Base-by-base conservation (phyloP, 2,797 vertebrate species). In the Euthynnus affinis region DNA sequence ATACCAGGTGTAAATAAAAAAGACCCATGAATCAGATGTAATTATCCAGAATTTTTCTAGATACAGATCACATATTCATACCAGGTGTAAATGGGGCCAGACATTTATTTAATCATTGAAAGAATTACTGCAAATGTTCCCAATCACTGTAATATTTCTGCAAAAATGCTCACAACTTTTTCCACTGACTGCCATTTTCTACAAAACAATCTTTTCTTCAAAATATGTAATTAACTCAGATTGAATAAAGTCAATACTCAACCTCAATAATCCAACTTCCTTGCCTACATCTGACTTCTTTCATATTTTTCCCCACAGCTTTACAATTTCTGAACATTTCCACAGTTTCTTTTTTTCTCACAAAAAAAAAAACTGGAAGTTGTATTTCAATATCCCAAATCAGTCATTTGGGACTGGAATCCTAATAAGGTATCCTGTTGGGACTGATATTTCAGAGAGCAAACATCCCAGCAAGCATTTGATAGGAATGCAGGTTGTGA, bases 391-490 rank as follows among this genome's bases (percentile, higher is more conserved):
- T 64, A 23, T 57, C 48, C 61, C 22, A 74, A 62, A 51, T 61
- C 55, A 51, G 52, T 71, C 49, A 17, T 6, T 44, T 44, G 49
- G 44, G 40, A 29, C 14, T 25, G 13, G 23, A 74, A 59, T 20
- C 23, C 66, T 29, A 66, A 22, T 9, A 56, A 42, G 25, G n/a
- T 44, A 48, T 44, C 25, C 56, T 55, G 22, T 22, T 71, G 29
- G 5, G 55, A 58, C 3, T 32, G 3, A 62, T 17, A 57, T 48
- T 68, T 63, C 17, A 22, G 48, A 63, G 63, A 34, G 52, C 25
- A 70, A 79, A 84, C 70, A 74, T 42, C 51, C 20, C 25, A 52
- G 68, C 56, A 44, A 62, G 20, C n/a, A 32, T 25, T 57, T 78
- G 14, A 29, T 5, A 37, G 10, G 64, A 64, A 76, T 40, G 1